A percentile compares a stretch with the other conserved stretches of the same genome.
Conservation (phyloP, 2,113 vertebrate genomes). For the Melanerpes formicivorus region DNA sequence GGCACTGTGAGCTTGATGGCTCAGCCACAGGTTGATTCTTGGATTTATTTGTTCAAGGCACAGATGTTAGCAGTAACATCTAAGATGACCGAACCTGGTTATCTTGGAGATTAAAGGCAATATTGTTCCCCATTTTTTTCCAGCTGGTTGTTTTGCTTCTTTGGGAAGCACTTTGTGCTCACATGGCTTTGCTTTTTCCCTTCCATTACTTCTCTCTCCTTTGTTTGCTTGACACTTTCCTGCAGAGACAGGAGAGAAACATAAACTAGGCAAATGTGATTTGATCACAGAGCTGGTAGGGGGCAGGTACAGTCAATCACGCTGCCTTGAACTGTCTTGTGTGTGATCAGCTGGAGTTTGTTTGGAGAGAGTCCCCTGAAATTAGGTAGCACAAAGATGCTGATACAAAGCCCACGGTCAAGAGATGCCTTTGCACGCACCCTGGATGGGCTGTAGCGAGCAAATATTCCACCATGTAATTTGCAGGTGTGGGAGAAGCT, state of each 20-base stretch:
- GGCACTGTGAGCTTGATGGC: background rate
- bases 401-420: background rate
- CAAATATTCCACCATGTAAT: background rate
- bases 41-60: background rate
- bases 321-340: background rate
- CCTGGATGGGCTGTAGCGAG: accelerated
- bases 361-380: background rate
- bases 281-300: slow-evolving; percentile 42
- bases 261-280: slow-evolving; percentile 29
- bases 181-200: background rate
- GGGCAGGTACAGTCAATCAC: slow-evolving; percentile 22
- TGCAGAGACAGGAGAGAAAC: slow-evolving; percentile 25
- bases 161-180: slow-evolving; percentile 13
- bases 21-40: slow-evolving; percentile 11
- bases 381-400: background rate
- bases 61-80: background rate
- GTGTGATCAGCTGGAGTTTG: background rate
- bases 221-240: slow-evolving; percentile 42
- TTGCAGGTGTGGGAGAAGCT: background rate
- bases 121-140: background rate
- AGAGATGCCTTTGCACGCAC: background rate
- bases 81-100: background rate
- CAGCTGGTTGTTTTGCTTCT: slow-evolving; percentile 22
- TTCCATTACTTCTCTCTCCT: slow-evolving; percentile 3
- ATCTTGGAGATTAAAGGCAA: slow-evolving; percentile 42